A percentile compares a stretch with the other conserved stretches of the same genome.
These are phyloP conservation scores for Oncorhynchus mykiss DNA, from an alignment of 2,113 vertebrate genomes.

Conservation along the genomic window DNA sequence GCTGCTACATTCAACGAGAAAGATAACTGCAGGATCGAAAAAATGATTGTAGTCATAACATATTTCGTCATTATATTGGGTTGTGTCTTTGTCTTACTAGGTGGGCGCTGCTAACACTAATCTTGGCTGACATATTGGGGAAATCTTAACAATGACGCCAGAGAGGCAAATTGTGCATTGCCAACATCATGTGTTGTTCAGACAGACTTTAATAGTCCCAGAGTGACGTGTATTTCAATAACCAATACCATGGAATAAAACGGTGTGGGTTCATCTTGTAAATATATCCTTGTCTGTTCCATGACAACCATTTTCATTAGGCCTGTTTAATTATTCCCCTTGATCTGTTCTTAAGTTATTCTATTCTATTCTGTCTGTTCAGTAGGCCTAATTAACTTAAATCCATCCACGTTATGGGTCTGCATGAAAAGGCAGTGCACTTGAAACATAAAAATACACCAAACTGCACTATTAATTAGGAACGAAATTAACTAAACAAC, in stretches of 20 bases:
- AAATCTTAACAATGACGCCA: conserved; percentile 73
- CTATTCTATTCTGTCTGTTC: too few relatives aligned
- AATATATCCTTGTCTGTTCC: not conserved
- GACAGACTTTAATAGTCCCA: conserved; percentile 7
- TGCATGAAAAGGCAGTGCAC: too few relatives aligned
- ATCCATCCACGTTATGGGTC: too few relatives aligned
- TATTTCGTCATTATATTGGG: conserved; percentile 2
- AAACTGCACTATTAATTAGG: too few relatives aligned
- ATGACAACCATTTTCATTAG: too few relatives aligned
- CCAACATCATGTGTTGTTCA: not conserved
- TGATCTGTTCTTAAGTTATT: too few relatives aligned
- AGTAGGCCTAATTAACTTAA: too few relatives aligned
- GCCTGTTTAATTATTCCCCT: too few relatives aligned
- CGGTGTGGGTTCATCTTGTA: not conserved
- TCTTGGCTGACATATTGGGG: conserved; percentile 82
- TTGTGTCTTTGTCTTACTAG: conserved; percentile 49
- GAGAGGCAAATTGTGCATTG: conserved; percentile 50
- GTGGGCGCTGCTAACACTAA: conserved; percentile 74
- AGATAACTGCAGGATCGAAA: not conserved
- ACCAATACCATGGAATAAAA: not conserved
- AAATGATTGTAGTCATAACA: conserved; percentile 4
- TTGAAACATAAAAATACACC: too few relatives aligned
- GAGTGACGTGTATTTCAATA: not conserved
- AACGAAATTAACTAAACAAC: too few relatives aligned
- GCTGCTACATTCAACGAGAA: not conserved